phyloP scores from a whole-genome alignment of 30 jellyfish, hydroid and myxozoan genomes.

The Aurelia aurita complex sp. Pacific region DNA sequence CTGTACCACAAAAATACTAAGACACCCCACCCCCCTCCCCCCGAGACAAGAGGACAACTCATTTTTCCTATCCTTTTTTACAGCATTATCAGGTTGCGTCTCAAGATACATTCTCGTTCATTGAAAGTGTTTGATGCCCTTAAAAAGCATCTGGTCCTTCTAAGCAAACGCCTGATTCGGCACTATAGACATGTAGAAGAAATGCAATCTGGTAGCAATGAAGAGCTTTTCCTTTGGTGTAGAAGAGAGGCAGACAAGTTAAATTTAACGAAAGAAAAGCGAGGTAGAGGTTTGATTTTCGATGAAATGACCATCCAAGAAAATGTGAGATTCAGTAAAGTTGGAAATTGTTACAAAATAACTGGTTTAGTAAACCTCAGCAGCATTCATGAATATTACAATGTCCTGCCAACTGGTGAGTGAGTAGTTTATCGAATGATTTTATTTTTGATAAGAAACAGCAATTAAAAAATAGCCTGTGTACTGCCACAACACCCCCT shows the following conservation, averaged over 20 bases:
- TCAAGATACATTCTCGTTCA: not conserved
- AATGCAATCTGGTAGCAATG: not conserved
- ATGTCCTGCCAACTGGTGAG: not conserved
- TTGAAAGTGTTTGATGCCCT: not conserved
- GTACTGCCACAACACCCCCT: no score
- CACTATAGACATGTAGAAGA: not conserved
- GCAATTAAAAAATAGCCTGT: no score
- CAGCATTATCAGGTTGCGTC: not conserved
- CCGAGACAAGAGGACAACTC: no score
- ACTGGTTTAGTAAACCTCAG: not conserved
- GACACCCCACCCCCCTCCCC: no score
- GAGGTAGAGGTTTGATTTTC: not conserved
- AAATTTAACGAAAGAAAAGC: not conserved
- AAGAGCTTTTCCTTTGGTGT: not conserved
- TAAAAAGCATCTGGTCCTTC: not conserved
- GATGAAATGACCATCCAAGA: slow-evolving; percentile 3
- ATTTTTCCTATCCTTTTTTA: no score
- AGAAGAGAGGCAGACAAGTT: not conserved
- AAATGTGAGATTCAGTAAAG: not conserved
- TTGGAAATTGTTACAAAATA: not conserved
- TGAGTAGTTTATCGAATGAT: no score
- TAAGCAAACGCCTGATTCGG: not conserved
- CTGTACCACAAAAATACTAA: no score
- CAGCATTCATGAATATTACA: not conserved
- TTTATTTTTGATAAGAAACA: no score